Evolutionary conservation across 1,140 invertebrate species (phyloP).

Genomic region (Wasmannia auropunctata): DNA sequence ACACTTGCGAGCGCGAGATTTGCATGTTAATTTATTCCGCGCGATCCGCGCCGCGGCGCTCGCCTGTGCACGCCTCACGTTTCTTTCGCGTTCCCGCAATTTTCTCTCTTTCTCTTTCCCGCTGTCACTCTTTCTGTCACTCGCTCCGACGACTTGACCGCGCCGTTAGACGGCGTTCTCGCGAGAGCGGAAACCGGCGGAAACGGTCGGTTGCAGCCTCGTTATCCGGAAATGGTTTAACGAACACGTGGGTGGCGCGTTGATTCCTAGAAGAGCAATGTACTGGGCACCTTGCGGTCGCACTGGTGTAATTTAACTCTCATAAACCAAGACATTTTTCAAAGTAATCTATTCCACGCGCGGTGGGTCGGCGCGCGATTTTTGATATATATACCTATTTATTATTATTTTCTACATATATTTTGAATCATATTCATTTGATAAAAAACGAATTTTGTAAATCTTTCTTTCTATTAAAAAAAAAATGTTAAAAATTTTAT

Average conservation of each 20-base stretch:
- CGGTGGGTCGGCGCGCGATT: background rate
- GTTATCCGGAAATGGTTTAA: conserved; percentile 43
- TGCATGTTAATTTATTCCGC: conserved; percentile 70
- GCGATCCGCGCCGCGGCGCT: conserved; percentile 33
- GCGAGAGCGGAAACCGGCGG: conserved; percentile 41
- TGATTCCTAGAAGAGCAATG: conserved; percentile 14
- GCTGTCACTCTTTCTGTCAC: conserved; percentile 1
- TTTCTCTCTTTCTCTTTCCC: background rate
- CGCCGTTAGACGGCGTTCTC: conserved; percentile 39
- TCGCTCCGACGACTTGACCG: conserved; percentile 33
- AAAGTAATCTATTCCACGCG: background rate
- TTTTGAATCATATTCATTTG: background rate
- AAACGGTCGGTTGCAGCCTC: conserved; percentile 53
- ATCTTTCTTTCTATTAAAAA: background rate
- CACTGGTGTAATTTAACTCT: conserved; percentile 16
- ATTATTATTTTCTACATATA: background rate
- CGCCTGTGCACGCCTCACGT: background rate
- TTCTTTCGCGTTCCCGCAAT: conserved; percentile 8
- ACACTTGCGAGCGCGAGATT: conserved; percentile 58
- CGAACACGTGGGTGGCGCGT: conserved; percentile 38
- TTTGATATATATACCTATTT: background rate
- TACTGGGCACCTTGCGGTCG: background rate
- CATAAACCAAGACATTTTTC: background rate
- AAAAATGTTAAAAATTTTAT: background rate
- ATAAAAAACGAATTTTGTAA: background rate